Evolutionary conservation across 2,888 invertebrate species (phyloP), one percentile per base, ranked within the genome.

Genomic region (Diogma glabrata): DNA sequence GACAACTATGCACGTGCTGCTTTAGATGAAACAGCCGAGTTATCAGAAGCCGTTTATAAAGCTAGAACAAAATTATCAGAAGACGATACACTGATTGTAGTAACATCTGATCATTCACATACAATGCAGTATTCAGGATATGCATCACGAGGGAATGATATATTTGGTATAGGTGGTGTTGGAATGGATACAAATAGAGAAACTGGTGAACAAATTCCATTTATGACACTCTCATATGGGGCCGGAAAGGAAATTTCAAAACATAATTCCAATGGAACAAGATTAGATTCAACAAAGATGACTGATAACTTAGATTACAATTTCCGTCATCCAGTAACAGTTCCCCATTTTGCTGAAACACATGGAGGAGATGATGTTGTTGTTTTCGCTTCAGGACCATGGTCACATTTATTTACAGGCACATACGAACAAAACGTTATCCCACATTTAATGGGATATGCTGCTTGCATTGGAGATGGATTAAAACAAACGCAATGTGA

Each of bases 351-450:
- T 0, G 66, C 74, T 14, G 86, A 85, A 60, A 84, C 84, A 0
- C 87, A 87, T 59, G 85, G 84, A 0, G 85, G 84, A 0, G 88
- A 89, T 55, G 89, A 89, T 64, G 87, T 89, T 0, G 78, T 80
- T 0, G 81, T 89, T 0, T 87, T 79, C 65, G 87, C 88, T 0
- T 70, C 67, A 10, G 90, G 82, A 19, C 89, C 87, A 2, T 84
- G 84, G 83, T 71, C 87, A 0, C 88, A 90, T 62, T 72, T 91
- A 1, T 86, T 91, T 62, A 79, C 81, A 0, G 87, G 89, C 0
- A 81, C 79, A 51, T 81, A 84, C 59, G 87, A 91, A 60, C 86
- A 91, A 67, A 82, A 78, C 64, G 81, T 75, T 60, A 79, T 91
- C 40, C 86, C 89, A 0, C 84, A 88, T 60, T 78, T 84, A 9